Base-by-base conservation (phyloP, 2,797 vertebrate species). In the Capromys pilorides region DNA sequence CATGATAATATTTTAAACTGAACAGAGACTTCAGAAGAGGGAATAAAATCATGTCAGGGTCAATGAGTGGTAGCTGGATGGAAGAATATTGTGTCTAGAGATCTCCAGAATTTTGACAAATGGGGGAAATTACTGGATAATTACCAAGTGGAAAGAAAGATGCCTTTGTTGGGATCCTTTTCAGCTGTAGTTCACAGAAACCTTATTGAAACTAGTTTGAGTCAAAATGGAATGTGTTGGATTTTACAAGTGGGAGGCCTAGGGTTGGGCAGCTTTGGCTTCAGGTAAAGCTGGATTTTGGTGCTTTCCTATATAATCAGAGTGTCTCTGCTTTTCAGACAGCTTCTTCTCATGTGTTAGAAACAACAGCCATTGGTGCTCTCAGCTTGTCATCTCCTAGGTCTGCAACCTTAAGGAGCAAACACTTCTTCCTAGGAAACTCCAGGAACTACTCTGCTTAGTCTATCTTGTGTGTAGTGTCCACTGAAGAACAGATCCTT, bases 161-260 rank as follows among this genome's bases (percentile, higher is more conserved):
- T 66, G 31, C 14, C 26, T 71, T 79, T 90, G 51, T 81, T 91
- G 88, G 57, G 28, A 90, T 33, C 22, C 69, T 93, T 77, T 78
- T 83, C 69, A 31, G 31, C n/a, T 69, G 6, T 89, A 81, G 77
- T 85, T 94, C 81, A 81, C 18, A 91, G 92, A 81, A 95, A 81
- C 11, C 2, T 41, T 90, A 7, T 11, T 81, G 31, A 85, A 89
- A 88, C 19, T 12, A 75, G 31, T 66, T 84, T 75, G 67, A 45
- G 66, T 24, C 73, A 67, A 96, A 94, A 39, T 78, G 18, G 45
- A 66, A 88, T 79, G 2, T 75, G 39, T 73, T 93, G 33, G 39
- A 61, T 93, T 62, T 95, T 85, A 45, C 18, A 85, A 57, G 3
- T 62, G 22, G 54, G 5, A 93, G 61, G 39, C 67, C 66, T 91